phyloP scores from a whole-genome alignment of 1,140 invertebrate species.

The Panagrolaimus sp. region DNA sequence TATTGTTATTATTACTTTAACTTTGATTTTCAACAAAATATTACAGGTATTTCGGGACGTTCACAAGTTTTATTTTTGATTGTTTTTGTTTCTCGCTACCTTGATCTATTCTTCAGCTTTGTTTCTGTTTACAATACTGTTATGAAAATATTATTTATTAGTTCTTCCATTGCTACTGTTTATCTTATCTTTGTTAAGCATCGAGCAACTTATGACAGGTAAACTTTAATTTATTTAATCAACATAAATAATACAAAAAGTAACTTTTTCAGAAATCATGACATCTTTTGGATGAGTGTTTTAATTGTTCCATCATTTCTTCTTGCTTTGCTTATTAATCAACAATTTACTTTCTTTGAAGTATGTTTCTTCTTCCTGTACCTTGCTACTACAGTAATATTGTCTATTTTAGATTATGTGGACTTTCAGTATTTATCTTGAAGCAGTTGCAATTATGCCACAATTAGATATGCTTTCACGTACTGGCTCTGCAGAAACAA shows the following conservation, averaged over 20 bases:
- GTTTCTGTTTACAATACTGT: slow-evolving; percentile 89
- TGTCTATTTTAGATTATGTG: slow-evolving; percentile 71
- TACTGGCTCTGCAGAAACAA: slow-evolving; percentile 97
- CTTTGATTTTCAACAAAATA: slow-evolving; percentile 17
- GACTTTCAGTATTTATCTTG: slow-evolving; percentile 99
- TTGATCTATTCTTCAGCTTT: slow-evolving; percentile 90
- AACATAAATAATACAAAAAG: background rate
- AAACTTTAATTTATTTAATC: slow-evolving; percentile 4
- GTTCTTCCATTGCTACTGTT: slow-evolving; percentile 78
- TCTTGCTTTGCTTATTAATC: slow-evolving; percentile 84
- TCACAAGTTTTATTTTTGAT: slow-evolving; percentile 92
- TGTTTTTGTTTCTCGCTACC: slow-evolving; percentile 86
- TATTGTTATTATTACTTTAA: background rate
- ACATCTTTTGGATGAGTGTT: slow-evolving; percentile 77
- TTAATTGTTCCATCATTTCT: slow-evolving; percentile 78
- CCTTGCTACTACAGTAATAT: background rate
- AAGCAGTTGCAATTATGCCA: slow-evolving; percentile 94
- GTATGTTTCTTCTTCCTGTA: slow-evolving; percentile 63
- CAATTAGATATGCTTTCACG: slow-evolving; percentile 97
- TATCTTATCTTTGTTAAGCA: slow-evolving; percentile 97
- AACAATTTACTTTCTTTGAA: slow-evolving; percentile 86
- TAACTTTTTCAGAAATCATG: slow-evolving; percentile 58
- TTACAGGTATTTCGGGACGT: slow-evolving; percentile 90
- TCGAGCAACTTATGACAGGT: slow-evolving; percentile 65
- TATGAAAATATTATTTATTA: slow-evolving; percentile 91